phyloP scores from a whole-genome alignment of 1,140 invertebrate species.

The Drosophila subobscura region DNA sequence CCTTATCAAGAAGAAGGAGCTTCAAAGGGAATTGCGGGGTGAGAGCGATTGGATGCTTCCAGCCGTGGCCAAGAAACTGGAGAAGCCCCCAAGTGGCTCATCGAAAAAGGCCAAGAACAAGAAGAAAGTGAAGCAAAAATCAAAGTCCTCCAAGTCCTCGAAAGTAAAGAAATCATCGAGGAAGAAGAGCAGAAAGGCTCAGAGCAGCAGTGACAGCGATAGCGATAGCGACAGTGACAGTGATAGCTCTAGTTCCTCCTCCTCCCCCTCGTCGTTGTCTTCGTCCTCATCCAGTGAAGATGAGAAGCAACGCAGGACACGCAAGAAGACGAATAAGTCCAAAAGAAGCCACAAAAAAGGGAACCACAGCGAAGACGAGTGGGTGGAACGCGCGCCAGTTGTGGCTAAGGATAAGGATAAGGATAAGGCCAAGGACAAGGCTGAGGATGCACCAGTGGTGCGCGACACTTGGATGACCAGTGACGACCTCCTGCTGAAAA shows the following conservation, averaged over 20 bases:
- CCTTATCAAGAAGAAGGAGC: slow-evolving; percentile 64
- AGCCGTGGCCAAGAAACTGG: slow-evolving; percentile 71
- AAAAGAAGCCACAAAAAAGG: slow-evolving; percentile 45
- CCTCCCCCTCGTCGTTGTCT: neutral
- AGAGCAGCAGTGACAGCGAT: slow-evolving; percentile 35
- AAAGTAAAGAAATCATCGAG: slow-evolving; percentile 46
- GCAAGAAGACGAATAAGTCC: slow-evolving; percentile 34
- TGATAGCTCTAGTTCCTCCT: slow-evolving; percentile 10
- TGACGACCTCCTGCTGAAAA: slow-evolving; percentile 84
- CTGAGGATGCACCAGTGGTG: slow-evolving; percentile 12
- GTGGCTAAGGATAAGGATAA: neutral
- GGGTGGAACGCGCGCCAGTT: slow-evolving; percentile 51
- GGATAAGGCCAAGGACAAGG: neutral
- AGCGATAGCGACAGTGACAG: slow-evolving; percentile 36
- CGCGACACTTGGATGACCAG: slow-evolving; percentile 86
- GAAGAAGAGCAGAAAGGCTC: slow-evolving; percentile 50
- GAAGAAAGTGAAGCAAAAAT: slow-evolving; percentile 58
- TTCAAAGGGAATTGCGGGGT: slow-evolving; percentile 72
- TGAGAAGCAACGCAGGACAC: slow-evolving; percentile 59
- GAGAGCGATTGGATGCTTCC: slow-evolving; percentile 84
- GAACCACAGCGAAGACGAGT: slow-evolving; percentile 62
- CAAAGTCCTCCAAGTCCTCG: slow-evolving; percentile 30
- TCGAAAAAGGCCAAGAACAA: slow-evolving; percentile 68
- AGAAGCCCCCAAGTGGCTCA: slow-evolving; percentile 27
- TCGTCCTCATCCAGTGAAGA: slow-evolving; percentile 18